Evolutionary conservation across 2,113 vertebrate genomes (phyloP).

Genomic region (Channa argus): DNA sequence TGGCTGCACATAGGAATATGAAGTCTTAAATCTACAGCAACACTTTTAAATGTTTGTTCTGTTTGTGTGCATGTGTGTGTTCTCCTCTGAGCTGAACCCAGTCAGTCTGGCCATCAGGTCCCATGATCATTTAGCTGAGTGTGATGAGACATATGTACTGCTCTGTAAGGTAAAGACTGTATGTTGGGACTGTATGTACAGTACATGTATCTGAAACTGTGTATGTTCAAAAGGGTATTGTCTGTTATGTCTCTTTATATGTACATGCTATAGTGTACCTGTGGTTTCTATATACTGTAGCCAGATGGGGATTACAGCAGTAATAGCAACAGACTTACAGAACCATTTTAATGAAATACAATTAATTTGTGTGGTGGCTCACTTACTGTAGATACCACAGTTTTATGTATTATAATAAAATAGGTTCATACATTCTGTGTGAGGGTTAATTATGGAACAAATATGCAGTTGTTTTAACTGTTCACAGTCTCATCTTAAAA

Average conservation of each 20-base stretch:
- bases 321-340: constrained; percentile 2
- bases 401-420: neutral
- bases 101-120: constrained; percentile 62
- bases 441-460: neutral
- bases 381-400: neutral
- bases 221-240: too few relatives aligned
- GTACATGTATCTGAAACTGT: constrained; percentile 7
- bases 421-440: neutral
- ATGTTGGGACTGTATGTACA: constrained; percentile 19
- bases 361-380: neutral
- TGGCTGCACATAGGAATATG: constrained; percentile 54
- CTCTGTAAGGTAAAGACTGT: constrained; percentile 41
- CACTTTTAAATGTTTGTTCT: constrained; percentile 58
- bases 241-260: neutral
- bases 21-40: constrained; percentile 64
- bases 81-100: constrained; percentile 56
- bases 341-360: neutral
- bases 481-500: too few relatives aligned
- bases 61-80: constrained; percentile 39
- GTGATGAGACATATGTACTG: constrained; percentile 68
- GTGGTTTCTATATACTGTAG: neutral
- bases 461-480: neutral
- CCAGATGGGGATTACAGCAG: constrained; percentile 37
- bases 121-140: constrained; percentile 71
- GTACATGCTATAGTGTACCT: constrained; percentile 1